phyloP scores from a whole-genome alignment of 2,113 vertebrate genomes.

The Sorex araneus region DNA sequence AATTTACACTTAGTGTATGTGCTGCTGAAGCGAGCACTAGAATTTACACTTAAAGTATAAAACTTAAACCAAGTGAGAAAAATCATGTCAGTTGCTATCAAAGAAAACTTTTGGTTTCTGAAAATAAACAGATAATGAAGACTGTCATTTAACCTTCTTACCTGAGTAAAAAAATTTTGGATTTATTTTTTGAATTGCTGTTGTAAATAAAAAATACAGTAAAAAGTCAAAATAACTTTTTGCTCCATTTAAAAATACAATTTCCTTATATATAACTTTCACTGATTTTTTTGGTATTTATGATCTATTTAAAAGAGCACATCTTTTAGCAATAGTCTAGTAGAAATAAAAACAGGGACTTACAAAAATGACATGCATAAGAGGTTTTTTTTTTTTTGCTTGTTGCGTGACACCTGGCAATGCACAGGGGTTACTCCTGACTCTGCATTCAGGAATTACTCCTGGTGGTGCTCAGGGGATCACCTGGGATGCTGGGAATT shows the following conservation, averaged over 20 bases:
- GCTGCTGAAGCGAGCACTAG: no score
- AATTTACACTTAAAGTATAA: constrained; percentile 22
- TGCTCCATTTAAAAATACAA: constrained; percentile 35
- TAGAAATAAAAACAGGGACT: background rate
- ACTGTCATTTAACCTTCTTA: constrained; percentile 38
- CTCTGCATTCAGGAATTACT: no score
- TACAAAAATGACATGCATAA: background rate
- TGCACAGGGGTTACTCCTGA: no score
- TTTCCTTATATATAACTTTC: constrained; percentile 29
- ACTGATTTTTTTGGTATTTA: background rate
- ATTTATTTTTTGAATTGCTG: constrained; percentile 74
- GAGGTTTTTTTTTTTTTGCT: no score
- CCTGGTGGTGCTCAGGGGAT: no score
- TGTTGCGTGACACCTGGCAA: no score
- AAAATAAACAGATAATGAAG: constrained; percentile 34
- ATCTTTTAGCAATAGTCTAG: background rate
- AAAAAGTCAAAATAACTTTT: background rate
- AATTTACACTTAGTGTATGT: constrained; percentile 28
- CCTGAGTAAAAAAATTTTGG: background rate
- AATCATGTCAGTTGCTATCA: constrained; percentile 22
- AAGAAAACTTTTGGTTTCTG: background rate
- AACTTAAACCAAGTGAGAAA: background rate
- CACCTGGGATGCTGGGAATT: no score
- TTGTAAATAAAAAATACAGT: constrained; percentile 52
- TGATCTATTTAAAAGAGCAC: background rate